Evolutionary conservation across 1,140 invertebrate genomes (phyloP).

Genomic region (Berghia stephanieae): DNA sequence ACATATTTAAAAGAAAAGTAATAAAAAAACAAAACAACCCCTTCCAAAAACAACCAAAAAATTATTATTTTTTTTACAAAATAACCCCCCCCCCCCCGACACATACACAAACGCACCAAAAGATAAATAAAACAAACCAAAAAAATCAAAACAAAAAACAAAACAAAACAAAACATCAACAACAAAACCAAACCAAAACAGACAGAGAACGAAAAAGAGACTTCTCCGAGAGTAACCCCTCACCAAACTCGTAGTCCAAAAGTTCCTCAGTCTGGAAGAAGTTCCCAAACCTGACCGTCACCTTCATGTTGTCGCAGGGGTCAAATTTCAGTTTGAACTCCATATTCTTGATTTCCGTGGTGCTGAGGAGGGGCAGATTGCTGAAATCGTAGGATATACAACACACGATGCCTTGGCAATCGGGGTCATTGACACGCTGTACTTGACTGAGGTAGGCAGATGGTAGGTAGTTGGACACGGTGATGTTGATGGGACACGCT

Average conservation of each 20-base stretch:
- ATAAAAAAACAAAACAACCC: no score
- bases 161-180: no score
- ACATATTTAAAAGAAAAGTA: no score
- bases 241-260: constrained; percentile 40
- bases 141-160: no score
- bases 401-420: constrained; percentile 45
- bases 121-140: no score
- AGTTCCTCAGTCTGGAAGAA: constrained; percentile 36
- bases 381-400: constrained; percentile 41
- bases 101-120: no score
- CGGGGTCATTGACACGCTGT: constrained; percentile 37
- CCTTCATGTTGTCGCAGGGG: constrained; percentile 41
- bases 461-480: constrained; percentile 37
- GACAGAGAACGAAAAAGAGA: no score
- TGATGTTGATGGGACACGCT: constrained; percentile 41
- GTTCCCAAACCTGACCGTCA: constrained; percentile 38
- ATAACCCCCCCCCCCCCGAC: no score
- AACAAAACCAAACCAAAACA: no score
- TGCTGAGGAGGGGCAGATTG: constrained; percentile 35
- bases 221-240: no score
- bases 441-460: constrained; percentile 27
- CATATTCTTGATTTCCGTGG: constrained; percentile 31
- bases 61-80: no score
- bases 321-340: constrained; percentile 39
- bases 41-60: no score